Evolutionary conservation across 2,888 invertebrate genomes (phyloP).

Genomic region (Sialis lutaria): DNA sequence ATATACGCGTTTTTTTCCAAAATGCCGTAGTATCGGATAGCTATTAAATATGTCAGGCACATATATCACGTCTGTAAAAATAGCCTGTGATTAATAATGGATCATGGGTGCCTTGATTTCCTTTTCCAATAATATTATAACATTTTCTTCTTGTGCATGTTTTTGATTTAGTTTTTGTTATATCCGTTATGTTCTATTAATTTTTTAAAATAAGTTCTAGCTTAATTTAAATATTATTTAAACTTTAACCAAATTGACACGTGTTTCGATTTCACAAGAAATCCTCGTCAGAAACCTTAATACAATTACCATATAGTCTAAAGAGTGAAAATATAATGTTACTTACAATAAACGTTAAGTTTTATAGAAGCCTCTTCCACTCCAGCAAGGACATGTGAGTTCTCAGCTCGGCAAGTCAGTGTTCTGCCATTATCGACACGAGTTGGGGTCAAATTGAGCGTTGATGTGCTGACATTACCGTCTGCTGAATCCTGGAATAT

Average conservation of each 20-base stretch:
- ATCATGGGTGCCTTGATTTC: no score
- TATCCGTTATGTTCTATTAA: not conserved
- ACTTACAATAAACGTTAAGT: slow-evolving; percentile 79
- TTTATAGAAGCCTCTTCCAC: slow-evolving; percentile 63
- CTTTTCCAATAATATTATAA: no score
- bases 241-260: not conserved
- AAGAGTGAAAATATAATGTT: no score
- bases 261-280: not conserved
- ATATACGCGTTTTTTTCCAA: no score
- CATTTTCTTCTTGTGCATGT: no score
- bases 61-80: no score
- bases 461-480: slow-evolving; percentile 66
- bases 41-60: no score
- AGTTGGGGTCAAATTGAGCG: slow-evolving; percentile 54
- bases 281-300: not conserved
- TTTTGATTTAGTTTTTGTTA: no score
- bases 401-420: slow-evolving; percentile 66
- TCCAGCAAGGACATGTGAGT: slow-evolving; percentile 52
- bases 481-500: slow-evolving; percentile 53
- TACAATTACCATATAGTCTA: no score
- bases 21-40: no score
- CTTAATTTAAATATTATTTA: not conserved
- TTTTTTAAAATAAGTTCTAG: no score
- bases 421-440: slow-evolving; percentile 62
- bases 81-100: no score